These are phyloP conservation scores for Oriolus oriolus DNA, from an alignment of 2,113 vertebrate species.

Conservation along the genomic window DNA sequence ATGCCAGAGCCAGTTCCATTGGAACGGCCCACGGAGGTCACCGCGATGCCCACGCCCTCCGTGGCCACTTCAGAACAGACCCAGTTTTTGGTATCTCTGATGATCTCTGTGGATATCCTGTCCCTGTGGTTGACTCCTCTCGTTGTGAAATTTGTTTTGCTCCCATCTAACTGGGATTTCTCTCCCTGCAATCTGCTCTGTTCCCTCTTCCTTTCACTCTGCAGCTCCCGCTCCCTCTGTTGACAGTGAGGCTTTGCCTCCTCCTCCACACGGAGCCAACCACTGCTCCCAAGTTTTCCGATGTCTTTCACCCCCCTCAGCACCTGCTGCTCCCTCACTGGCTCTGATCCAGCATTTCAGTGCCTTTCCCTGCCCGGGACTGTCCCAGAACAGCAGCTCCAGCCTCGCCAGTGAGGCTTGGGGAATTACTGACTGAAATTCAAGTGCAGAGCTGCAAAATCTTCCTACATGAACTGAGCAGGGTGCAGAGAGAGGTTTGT, in stretches of 20 bases:
- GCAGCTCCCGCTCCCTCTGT: background rate
- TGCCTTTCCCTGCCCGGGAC: background rate
- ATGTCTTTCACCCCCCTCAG: background rate
- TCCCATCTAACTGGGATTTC: background rate
- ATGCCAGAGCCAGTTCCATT: background rate
- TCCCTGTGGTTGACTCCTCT: background rate
- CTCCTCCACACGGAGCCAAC: background rate
- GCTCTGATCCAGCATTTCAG: background rate
- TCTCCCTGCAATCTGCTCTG: background rate
- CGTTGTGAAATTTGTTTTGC: slow-evolving; percentile 16
- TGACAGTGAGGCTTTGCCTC: background rate
- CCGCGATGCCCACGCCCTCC: background rate
- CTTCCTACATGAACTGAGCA: background rate
- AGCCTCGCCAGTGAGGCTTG: background rate
- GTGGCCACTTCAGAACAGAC: background rate
- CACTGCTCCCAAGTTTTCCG: background rate
- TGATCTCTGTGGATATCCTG: background rate
- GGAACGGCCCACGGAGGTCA: background rate
- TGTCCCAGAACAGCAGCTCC: background rate
- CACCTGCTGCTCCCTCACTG: background rate
- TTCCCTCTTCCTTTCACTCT: background rate
- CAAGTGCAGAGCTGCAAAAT: background rate
- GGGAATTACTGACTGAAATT: background rate
- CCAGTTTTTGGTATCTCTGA: background rate
- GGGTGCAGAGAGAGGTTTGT: background rate